Base-by-base conservation (phyloP, 2,797 vertebrate species). In the Karalla daura region DNA sequence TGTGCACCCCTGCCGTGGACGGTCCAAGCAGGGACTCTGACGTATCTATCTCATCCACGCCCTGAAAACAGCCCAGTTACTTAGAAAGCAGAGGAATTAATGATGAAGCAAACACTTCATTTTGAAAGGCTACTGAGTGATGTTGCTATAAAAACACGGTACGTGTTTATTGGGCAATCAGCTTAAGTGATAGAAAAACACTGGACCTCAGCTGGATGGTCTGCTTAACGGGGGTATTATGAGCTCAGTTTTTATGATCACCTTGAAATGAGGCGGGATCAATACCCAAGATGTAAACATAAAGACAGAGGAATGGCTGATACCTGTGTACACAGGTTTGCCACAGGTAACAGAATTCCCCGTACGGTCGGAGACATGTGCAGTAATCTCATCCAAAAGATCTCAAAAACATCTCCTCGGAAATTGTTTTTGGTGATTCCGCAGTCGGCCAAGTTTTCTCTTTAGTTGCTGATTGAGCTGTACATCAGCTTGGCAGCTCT, bases 21-120 rank as follows among this genome's bases (percentile, higher is more conserved):
- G 3, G 33, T 67, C 55, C 35, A 69, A 76, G 63, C 58, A 64
- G 21, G 30, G 54, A 50, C 44, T 70, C 58, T 61, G 24, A 70
- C 51, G 59, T 45, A 73, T 55, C n/a, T n/a, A n/a, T n/a, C n/a
- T n/a, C n/a, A n/a, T 77, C 18, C 62, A 74, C n/a, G 39, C 52
- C 58, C 67, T 25, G 50, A 68, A 84, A 86, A 76, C 75, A 80
- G 44, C 58, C 73, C 62, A 45, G 25, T 76, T 68, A 62, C 59
- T 67, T 25, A 71, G 43, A 68, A 68, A 39, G 61, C 56, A 54
- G 56, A 81, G 58, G 37, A 86, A 82, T 81, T 69, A 76, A 47
- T 68, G 66, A 70, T 81, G 55, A 81, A 72, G 56, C 67, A 75
- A 82, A 88, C 87, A 89, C 92, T 91, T 92, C 88, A 91, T 85